phyloP scores from a whole-genome alignment of 2,888 invertebrate species.

The Biston stratarius region DNA sequence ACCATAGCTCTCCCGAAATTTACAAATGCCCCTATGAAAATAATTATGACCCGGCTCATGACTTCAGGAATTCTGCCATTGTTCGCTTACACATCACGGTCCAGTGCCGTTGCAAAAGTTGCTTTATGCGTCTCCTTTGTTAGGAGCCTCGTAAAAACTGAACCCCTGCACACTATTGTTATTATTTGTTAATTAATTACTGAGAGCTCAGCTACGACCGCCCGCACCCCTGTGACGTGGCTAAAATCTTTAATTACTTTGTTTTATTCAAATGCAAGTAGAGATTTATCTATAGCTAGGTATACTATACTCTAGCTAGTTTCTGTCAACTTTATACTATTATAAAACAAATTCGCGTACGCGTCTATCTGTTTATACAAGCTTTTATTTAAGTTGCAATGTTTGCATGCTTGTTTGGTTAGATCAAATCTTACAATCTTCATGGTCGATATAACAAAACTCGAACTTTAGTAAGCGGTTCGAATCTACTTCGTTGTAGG shows the following conservation, averaged over 20 bases:
- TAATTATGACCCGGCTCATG: constrained; percentile 4
- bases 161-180: constrained; percentile 51
- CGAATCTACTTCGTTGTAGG: too few species aligned
- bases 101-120: constrained; percentile 27
- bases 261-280: not conserved
- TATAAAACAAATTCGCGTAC: too few species aligned
- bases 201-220: constrained; percentile 36
- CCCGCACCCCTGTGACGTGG: constrained; percentile 36
- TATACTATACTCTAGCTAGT: too few species aligned
- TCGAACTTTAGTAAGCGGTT: too few species aligned
- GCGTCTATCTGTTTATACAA: too few species aligned
- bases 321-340: too few species aligned
- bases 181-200: constrained; percentile 58
- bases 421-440: too few species aligned
- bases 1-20: not conserved
- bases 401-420: too few species aligned
- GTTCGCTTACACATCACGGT: constrained; percentile 39
- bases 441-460: too few species aligned
- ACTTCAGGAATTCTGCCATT: constrained; percentile 30
- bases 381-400: too few species aligned
- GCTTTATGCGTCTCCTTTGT: constrained; percentile 32
- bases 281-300: too few species aligned
- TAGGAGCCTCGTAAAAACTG: constrained; percentile 25
- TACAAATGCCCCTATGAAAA: not conserved
- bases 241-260: constrained; percentile 19